Evolutionary conservation across 2,888 invertebrate species (phyloP).

Genomic region (Yponomeuta sedellus): DNA sequence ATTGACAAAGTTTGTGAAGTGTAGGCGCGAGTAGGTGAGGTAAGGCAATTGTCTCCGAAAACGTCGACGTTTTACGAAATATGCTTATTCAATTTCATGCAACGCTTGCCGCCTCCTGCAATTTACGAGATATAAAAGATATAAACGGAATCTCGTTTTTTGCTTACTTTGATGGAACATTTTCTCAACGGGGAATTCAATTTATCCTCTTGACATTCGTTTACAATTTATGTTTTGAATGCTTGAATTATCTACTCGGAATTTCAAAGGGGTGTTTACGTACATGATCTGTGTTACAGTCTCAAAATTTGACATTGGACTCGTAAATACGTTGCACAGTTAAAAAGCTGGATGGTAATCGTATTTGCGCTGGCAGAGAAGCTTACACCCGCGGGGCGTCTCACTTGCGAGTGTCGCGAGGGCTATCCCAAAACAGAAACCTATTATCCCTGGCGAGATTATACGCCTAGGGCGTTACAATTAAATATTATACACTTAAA

Average conservation of each 20-base stretch:
- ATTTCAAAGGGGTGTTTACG: not conserved
- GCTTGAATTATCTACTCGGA: slow-evolving; percentile 21
- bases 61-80: slow-evolving; percentile 77
- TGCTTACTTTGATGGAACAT: slow-evolving; percentile 76
- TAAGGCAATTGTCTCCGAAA: slow-evolving; percentile 77
- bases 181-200: slow-evolving; percentile 73
- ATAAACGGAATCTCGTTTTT: slow-evolving; percentile 77
- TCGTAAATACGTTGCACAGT: slow-evolving; percentile 35
- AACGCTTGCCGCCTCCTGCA: slow-evolving; percentile 77
- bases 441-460: slow-evolving; percentile 78
- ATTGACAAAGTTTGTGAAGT: slow-evolving; percentile 74
- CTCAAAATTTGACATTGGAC: slow-evolving; percentile 34
- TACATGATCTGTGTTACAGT: not conserved
- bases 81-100: slow-evolving; percentile 78
- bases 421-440: slow-evolving; percentile 76
- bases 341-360: slow-evolving; percentile 70
- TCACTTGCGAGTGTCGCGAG: slow-evolving; percentile 72
- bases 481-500: slow-evolving; percentile 78
- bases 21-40: slow-evolving; percentile 72
- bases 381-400: slow-evolving; percentile 57
- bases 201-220: slow-evolving; percentile 64
- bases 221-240: slow-evolving; percentile 56
- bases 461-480: slow-evolving; percentile 78
- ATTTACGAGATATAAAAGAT: slow-evolving; percentile 77
- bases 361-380: slow-evolving; percentile 67